phyloP scores from a whole-genome alignment of 2,888 invertebrate species.

The Tillus elongatus region DNA sequence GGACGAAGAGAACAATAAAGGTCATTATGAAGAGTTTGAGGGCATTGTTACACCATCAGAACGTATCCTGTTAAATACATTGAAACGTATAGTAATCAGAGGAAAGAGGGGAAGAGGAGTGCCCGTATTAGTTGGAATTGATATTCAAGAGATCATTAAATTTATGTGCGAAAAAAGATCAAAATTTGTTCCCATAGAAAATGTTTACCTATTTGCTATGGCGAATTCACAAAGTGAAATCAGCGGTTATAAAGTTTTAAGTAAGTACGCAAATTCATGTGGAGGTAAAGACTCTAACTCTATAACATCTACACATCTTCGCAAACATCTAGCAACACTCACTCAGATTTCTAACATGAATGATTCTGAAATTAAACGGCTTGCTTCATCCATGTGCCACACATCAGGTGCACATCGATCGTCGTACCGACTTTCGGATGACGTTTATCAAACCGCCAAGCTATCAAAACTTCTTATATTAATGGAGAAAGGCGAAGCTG shows the following conservation, averaged over 20 bases:
- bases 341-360: constrained; percentile 13
- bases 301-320: constrained; percentile 9
- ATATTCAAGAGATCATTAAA: constrained; percentile 12
- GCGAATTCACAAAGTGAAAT: not conserved
- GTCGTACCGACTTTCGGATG: constrained; percentile 12
- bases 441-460: constrained; percentile 14
- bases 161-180: constrained; percentile 4
- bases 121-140: constrained; percentile 12
- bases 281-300: constrained; percentile 10
- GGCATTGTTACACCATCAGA: constrained; percentile 6
- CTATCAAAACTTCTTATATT: constrained; percentile 12
- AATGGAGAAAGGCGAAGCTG: constrained; percentile 10
- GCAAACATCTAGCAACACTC: constrained; percentile 13
- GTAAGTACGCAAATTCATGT: constrained; percentile 10
- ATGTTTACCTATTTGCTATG: constrained; percentile 10
- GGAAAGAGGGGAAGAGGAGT: constrained; percentile 16
- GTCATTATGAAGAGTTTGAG: constrained; percentile 11
- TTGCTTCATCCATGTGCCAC: constrained; percentile 15
- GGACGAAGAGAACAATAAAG: not conserved
- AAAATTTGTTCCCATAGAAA: constrained; percentile 7
- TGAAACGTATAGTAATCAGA: constrained; percentile 12
- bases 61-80: constrained; percentile 6
- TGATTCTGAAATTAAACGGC: constrained; percentile 12
- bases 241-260: constrained; percentile 13
- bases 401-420: constrained; percentile 10